Evolutionary conservation across 2,797 vertebrate genomes (phyloP), one percentile per base, ranked within the genome.

Genomic region (Danio kyathit): DNA sequence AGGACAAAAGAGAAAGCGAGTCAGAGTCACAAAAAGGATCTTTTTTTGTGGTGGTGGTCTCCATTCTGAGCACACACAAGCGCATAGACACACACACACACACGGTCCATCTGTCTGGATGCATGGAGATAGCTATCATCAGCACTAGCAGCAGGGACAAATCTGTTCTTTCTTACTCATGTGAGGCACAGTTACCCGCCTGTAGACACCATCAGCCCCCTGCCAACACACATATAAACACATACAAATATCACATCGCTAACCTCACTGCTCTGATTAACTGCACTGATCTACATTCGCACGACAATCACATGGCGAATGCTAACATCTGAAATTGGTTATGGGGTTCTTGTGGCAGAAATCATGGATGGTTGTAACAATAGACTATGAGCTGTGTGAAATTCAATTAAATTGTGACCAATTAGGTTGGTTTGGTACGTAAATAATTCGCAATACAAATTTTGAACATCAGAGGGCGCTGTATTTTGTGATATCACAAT

Each of bases 51-150:
- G 81, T 79, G 48, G 56, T 79, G 48, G 56, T 82, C 80, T 82
- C 57, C 14, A 54, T 46, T 40, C n/a, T 12, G 2, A 70, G 63
- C 14, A 74, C 70, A 69, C 60, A 54, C 67, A 79, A 29, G 70
- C 56, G 29, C 29, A 29, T 29, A 29, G 29, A 29, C 29, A 57
- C 57, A 71, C 70, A 41, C 56, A 69, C 11, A 48, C 43, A 80
- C 73, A 52, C 56, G 46, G 70, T 61, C 82, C 84, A 83, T 85
- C 82, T 85, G 83, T 86, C 75, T 85, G 79, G 72, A 63, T 82
- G 85, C 78, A 71, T 75, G 80, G 61, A 79, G 82, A 79, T 51
- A 56, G 73, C 56, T 76, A 63, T 81, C 81, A 82, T 83, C 78
- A 82, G 79, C 8, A 59, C 46, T 57, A 80, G 74, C 70, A 85